Evolutionary conservation across 1,140 invertebrate genomes (phyloP), one percentile per base, ranked within the genome.

Genomic region (Streblospio benedicti): DNA sequence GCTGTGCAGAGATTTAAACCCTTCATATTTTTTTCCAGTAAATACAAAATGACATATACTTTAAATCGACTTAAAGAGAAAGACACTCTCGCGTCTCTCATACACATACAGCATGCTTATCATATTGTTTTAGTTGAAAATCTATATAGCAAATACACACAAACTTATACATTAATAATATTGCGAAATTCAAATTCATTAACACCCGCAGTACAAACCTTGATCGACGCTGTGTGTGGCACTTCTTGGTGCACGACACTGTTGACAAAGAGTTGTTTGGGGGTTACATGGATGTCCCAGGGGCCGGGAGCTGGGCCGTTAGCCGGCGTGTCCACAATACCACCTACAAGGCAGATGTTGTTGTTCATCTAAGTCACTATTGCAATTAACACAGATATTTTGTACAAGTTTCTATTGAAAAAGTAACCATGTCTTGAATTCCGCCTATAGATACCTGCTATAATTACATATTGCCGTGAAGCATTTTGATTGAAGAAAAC

Each of bases 221-320:
- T 81, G 1, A 81, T 70, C 1, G 73, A 76, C 4, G 77, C 73
- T 5, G 81, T 82, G 60, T 81, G 77, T 31, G 81, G 81, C 6
- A 82, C 79, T 67, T 71, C 69, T 0, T 78, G 54, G 4, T 72
- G 59, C 54, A 73, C 75, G n/a, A 73, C 69, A 63, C 79, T 74
- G 58, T 73, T 72, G 57, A 72, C 68, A 60, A 81, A 57, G 38
- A 44, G 43, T 28, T 57, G 38, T 18, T 57, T 57, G 35, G 55
- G 18, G 27, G 47, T 33, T 18, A 28, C 23, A 18, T 32, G 55
- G 28, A 57, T 35, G 28, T 57, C 55, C 55, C 55, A 57, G 16
- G 55, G 55, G n/a, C 20, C n/a, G 16, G 55, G 55, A n/a, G 55
- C 16, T 3, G 20, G 55, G 25, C 55, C 79, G 44, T 69, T 64